Conservation (phyloP, 2,888 invertebrate genomes). For the Drosophila robusta region DNA sequence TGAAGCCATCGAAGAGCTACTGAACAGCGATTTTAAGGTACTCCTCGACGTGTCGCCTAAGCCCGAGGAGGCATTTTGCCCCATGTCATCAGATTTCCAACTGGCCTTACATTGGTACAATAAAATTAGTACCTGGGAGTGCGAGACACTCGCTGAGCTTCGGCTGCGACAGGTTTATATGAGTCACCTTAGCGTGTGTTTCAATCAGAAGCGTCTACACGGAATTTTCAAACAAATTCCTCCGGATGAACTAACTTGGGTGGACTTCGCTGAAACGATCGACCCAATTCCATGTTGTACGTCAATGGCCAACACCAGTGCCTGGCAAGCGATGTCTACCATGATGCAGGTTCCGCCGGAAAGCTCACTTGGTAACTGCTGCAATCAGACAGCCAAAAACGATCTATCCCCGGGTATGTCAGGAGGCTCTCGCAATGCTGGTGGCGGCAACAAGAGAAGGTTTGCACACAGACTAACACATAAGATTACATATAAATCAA, state of each 20-base stretch:
- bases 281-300: not conserved
- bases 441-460: conserved; percentile 16
- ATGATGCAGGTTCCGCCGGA: conserved; percentile 12
- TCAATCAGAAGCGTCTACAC: conserved; percentile 65
- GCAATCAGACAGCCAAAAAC: not conserved
- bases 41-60: conserved; percentile 62
- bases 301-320: not conserved
- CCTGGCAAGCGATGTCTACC: conserved; percentile 18
- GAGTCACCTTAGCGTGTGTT: conserved; percentile 70
- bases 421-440: conserved; percentile 18
- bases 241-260: conserved; percentile 43
- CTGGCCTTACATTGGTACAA: conserved; percentile 70
- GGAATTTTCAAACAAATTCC: conserved; percentile 72
- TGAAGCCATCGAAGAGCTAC: conserved; percentile 6
- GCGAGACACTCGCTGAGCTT: conserved; percentile 58
- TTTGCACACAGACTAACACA: not conserved
- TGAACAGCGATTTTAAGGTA: conserved; percentile 69
- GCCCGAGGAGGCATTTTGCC: conserved; percentile 59
- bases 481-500: conserved; percentile 17
- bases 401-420: not conserved
- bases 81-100: conserved; percentile 46
- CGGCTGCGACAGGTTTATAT: conserved; percentile 77
- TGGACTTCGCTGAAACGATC: conserved; percentile 50
- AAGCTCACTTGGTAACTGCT: conserved; percentile 8
- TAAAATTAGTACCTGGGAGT: conserved; percentile 63